These are phyloP conservation scores for Anticlea derivata DNA, from an alignment of 2,888 invertebrate genomes.

Conservation along the genomic window DNA sequence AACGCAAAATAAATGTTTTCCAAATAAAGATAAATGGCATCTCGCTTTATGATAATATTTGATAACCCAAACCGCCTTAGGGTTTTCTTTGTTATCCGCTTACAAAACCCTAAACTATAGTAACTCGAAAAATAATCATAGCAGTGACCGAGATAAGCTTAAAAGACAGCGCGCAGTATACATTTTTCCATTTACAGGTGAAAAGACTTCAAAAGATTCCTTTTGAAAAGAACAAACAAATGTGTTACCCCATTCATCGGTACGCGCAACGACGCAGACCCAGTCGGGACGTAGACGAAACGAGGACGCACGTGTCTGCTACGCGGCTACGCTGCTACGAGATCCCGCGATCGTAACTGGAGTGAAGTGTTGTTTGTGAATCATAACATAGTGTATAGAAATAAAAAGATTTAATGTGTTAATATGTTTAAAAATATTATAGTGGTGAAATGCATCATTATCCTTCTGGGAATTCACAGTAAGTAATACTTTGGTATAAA, in stretches of 20 bases:
- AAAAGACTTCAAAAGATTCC: constrained; percentile 51
- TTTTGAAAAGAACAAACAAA: constrained; percentile 59
- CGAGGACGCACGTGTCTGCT: constrained; percentile 43
- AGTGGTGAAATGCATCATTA: constrained; percentile 44
- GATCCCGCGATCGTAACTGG: constrained; percentile 20
- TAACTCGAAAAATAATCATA: not conserved
- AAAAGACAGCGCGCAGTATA: constrained; percentile 23
- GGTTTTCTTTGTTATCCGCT: not conserved
- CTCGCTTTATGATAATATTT: too few species aligned
- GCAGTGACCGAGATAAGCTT: constrained; percentile 26
- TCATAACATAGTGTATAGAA: constrained; percentile 26
- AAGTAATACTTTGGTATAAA: too few species aligned
- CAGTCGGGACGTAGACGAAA: constrained; percentile 50
- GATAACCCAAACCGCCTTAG: not conserved
- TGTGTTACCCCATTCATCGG: constrained; percentile 53
- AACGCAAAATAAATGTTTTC: too few species aligned
- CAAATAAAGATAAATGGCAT: too few species aligned
- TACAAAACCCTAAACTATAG: not conserved
- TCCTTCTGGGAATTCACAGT: constrained; percentile 52
- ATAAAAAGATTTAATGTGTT: constrained; percentile 39
- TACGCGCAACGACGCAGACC: constrained; percentile 39
- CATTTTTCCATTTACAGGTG: constrained; percentile 41
- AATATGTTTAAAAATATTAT: constrained; percentile 47
- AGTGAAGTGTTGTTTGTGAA: constrained; percentile 32
- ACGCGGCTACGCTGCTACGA: constrained; percentile 42